Percentiles rank a stretch among this genome's conserved stretches.
phyloP scores from a whole-genome alignment of 2,797 vertebrate genomes.

The Petrocephalus schoutedeni region DNA sequence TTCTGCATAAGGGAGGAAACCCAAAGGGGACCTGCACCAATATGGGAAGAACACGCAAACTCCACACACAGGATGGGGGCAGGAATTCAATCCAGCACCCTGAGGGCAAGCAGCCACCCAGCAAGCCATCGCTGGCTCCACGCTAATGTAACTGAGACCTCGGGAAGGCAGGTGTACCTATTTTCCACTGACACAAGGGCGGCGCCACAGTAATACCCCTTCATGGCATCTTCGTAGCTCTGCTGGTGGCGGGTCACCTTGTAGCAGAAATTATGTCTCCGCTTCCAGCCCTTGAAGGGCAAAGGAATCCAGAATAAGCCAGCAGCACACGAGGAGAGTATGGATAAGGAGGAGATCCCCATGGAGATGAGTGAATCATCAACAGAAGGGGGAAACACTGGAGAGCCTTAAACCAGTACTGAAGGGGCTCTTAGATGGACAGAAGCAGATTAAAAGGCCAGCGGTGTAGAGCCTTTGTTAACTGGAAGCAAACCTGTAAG shows the following conservation, averaged over 20 bases:
- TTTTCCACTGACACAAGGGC: slow-evolving; percentile 76
- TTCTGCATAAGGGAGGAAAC: not conserved
- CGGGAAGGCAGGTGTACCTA: slow-evolving; percentile 61
- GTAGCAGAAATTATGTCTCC: slow-evolving; percentile 81
- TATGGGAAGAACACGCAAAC: not conserved
- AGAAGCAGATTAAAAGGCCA: not conserved
- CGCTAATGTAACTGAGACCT: not conserved
- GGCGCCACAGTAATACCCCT: slow-evolving; percentile 81
- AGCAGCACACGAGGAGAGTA: not conserved
- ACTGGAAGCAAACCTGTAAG: not conserved
- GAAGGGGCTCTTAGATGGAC: no score
- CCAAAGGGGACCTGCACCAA: not conserved
- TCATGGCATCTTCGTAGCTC: slow-evolving; percentile 70
- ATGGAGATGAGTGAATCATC: not conserved
- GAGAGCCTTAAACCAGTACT: no score
- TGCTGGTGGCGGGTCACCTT: slow-evolving; percentile 70
- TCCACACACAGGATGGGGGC: not conserved
- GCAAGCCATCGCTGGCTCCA: not conserved
- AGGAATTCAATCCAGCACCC: not conserved
- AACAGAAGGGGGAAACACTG: no score
- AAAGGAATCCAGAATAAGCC: not conserved
- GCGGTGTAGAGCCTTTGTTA: not conserved
- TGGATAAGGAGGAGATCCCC: not conserved
- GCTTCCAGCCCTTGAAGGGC: slow-evolving; percentile 77
- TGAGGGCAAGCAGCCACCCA: not conserved